Evolutionary conservation across 2,888 invertebrate species (phyloP), one percentile per base, ranked within the genome.

Genomic region (Meliscaeva auricollis): DNA sequence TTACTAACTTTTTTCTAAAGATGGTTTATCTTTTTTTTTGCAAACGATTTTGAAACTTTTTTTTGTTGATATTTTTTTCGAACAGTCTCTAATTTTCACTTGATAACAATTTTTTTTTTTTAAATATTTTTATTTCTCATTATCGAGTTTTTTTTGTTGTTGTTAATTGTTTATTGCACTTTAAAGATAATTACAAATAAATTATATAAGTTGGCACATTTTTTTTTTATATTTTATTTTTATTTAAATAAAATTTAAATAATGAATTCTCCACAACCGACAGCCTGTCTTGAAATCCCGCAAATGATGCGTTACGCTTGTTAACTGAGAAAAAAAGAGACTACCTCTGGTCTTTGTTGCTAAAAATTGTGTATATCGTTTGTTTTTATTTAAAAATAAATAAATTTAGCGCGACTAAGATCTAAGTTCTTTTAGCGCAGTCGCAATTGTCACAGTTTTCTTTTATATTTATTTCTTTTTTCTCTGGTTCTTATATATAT

Each of bases 381-480:
- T 46, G 13, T 70, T 54, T 72, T 52, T 58, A 32, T 77, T 69
- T 69, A 66, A 79, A 84, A 79, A 75, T 70, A 84, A 79, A 75
- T 79, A 84, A 84, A 70, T 70, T 75, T 79, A 70, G 69, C 79
- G 74, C 79, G 58, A 74, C 69, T 69, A 64, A 60, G 38, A n/a
- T 17, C 35, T 68, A 52, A 11, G 70, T 69, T 74, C 62, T 41
- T 60, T 58, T 38, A 20, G 79, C 83, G 83, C 83, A 84, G 83
- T 60, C 83, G 83, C 83, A 52, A 60, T 82, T 84, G 79, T 79
- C 79, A 66, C 69, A 60, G 56, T 26, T 74, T 78, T 79, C 56
- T 9, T 17, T 26, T 22, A 4, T 3, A 50, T 38, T 64, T 44
- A 35, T 56, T 17, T n/a, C n/a, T n/a, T 48, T 22, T 44, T 35